Conservation (phyloP, 2,113 vertebrate species). For the Amblyopsis rosae region DNA sequence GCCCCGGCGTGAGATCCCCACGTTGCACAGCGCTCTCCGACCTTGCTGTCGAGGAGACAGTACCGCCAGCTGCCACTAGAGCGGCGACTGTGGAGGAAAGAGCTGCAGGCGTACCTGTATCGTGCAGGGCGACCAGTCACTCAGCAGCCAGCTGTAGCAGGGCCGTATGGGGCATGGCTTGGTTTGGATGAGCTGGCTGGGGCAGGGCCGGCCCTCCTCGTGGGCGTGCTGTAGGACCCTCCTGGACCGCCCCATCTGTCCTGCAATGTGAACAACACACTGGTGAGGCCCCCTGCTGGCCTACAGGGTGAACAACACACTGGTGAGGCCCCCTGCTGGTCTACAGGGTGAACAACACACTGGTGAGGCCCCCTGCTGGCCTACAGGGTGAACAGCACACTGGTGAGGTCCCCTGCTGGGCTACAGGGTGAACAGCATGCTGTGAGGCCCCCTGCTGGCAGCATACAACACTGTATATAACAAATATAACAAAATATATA, state of each 20-base stretch:
- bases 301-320: conserved; percentile 62
- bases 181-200: conserved; percentile 84
- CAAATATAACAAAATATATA: too few relatives aligned
- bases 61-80: too few relatives aligned
- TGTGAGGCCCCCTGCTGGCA: neutral
- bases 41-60: too few relatives aligned
- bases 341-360: conserved; percentile 63
- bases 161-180: conserved; percentile 86
- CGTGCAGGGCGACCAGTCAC: conserved; percentile 86
- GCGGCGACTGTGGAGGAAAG: too few relatives aligned
- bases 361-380: conserved; percentile 25
- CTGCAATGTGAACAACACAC: conserved; percentile 63
- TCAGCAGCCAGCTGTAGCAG: conserved; percentile 89
- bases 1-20: too few relatives aligned
- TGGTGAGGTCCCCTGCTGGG: conserved; percentile 23
- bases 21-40: too few relatives aligned
- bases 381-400: conserved; percentile 63
- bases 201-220: conserved; percentile 88
- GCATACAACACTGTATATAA: too few relatives aligned
- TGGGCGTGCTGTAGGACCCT: conserved; percentile 81
- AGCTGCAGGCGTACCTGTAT: conserved; percentile 80
- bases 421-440: conserved; percentile 63
- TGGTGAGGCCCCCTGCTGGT: conserved; percentile 25
- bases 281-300: conserved; percentile 25
- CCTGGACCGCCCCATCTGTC: conserved; percentile 82